Base-by-base conservation (phyloP, 2,888 invertebrate genomes). In the Ctenicera cuprea region DNA sequence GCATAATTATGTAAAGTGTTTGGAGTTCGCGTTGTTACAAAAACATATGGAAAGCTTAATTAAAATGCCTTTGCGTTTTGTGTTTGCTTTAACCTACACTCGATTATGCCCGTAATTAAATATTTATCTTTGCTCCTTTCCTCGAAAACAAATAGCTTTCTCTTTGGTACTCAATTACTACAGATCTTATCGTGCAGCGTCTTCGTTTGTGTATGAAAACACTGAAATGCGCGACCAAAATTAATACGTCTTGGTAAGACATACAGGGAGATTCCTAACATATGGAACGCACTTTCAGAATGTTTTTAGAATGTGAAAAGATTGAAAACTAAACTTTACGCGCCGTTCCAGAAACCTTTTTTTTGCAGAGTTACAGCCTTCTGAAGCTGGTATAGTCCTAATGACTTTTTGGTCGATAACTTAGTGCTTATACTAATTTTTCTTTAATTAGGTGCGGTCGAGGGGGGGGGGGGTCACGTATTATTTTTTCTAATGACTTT, bases 71-170 rank as follows among this genome's bases (percentile, higher is more conserved):
- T 52, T 57, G 26, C 33, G 14, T 37, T 38, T 12, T 3, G 16
- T 20, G 38, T 22, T 38, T 38, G 38, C 59, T 38, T 37, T 59
- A 38, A 4, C 38, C 57, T 37, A 57, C 59, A 33, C 18, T 59
- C 37, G 59, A 37, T 59, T 59, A 59, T 59, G 38, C 20, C 12
- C n/a, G 4, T 59, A 59, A 59, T 59, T 59, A 59, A 59, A 59
- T 59, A 59, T 59, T 59, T 59, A 59, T 59, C 59, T 59, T 33
- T 38, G 12, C 59, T 14, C 33, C 38, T 38, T 18, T 59, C n/a
- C 20, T 1, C 3, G 59, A 59, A 59, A 59, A 59, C 59, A 59
- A 59, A 57, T 57, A 37, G 16, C 57, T 57, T 33, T 9, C 16
- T 1, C 38, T 38, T 59, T 18, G 14, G 54, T 33, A 45, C 54